phyloP scores from a whole-genome alignment of 1,140 invertebrate genomes.

The Musca vetustissima region DNA sequence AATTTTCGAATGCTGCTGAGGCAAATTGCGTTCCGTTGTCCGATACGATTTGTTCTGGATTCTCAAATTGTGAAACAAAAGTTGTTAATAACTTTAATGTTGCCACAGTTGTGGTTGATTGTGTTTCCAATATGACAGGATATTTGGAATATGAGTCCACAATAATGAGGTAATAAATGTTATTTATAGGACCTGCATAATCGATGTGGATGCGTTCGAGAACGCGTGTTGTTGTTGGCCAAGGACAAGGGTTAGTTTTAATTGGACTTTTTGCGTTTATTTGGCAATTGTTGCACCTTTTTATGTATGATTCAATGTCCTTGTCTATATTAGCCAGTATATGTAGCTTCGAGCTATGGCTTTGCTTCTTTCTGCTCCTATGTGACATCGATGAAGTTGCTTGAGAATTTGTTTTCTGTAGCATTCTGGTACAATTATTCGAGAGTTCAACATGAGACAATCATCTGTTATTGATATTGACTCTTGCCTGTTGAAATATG shows the following conservation, averaged over 20 bases:
- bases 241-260: slow-evolving; percentile 28
- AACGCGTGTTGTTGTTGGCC: slow-evolving; percentile 31
- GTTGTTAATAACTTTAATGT: slow-evolving; percentile 11
- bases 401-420: slow-evolving; percentile 48
- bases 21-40: slow-evolving; percentile 35
- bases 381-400: slow-evolving; percentile 56
- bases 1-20: slow-evolving; percentile 32
- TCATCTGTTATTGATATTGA: slow-evolving; percentile 13
- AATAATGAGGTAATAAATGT: slow-evolving; percentile 19
- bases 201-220: slow-evolving; percentile 39
- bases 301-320: slow-evolving; percentile 24
- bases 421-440: slow-evolving; percentile 47
- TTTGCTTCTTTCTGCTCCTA: slow-evolving; percentile 60
- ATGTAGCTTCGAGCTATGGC: slow-evolving; percentile 56
- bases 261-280: neutral
- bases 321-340: slow-evolving; percentile 59
- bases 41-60: slow-evolving; percentile 29
- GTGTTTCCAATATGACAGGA: slow-evolving; percentile 19
- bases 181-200: slow-evolving; percentile 36
- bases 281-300: neutral
- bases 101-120: neutral
- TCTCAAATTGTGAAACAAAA: slow-evolving; percentile 32
- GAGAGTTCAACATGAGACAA: slow-evolving; percentile 14
- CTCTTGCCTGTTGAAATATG: neutral
- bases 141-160: slow-evolving; percentile 29